phyloP scores from a whole-genome alignment of 2,113 vertebrate genomes.

The Phaethon lepturus region DNA sequence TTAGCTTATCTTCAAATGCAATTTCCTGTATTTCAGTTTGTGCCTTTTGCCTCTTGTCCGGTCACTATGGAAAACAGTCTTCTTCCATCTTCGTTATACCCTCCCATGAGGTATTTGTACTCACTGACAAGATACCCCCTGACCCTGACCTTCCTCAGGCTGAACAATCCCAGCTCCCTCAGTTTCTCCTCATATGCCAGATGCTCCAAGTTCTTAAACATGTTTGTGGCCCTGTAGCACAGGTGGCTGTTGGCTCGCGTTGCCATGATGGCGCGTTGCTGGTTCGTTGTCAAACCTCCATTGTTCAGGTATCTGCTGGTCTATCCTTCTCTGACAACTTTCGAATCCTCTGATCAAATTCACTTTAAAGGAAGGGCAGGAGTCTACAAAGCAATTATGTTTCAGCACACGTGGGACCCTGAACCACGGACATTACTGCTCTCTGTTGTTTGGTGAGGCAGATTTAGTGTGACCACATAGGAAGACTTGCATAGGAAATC shows the following conservation, averaged over 20 bases:
- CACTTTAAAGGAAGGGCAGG: background rate
- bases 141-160: background rate
- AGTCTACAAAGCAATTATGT: background rate
- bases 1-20: background rate
- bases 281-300: accelerated
- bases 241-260: background rate
- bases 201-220: background rate
- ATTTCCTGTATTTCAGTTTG: background rate
- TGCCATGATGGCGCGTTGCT: background rate
- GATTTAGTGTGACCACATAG: background rate
- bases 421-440: background rate
- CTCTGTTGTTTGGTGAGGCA: accelerated
- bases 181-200: background rate
- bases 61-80: background rate
- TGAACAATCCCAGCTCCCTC: background rate
- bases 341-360: background rate
- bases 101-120: background rate
- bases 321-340: background rate
- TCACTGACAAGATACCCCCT: background rate
- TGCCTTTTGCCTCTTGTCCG: background rate
- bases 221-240: background rate
- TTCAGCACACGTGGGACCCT: background rate
- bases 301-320: background rate
- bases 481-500: background rate
- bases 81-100: background rate